Base-by-base conservation (phyloP, 2,113 vertebrate genomes). In the Tapirus terrestris region DNA sequence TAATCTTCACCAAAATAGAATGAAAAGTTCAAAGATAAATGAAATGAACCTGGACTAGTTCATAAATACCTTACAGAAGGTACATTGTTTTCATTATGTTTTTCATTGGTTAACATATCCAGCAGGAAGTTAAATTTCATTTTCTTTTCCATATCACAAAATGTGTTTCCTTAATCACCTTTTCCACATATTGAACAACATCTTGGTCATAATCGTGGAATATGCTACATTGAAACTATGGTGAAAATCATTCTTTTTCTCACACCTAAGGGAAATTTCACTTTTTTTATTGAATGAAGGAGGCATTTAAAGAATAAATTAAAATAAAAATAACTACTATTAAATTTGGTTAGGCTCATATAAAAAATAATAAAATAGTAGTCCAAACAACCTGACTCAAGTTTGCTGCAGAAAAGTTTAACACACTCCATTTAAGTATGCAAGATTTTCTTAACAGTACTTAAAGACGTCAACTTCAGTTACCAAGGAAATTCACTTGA, bases 241-340 rank as follows among this genome's bases (percentile, higher is more conserved):
- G 61, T 39, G 20, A 70, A 75, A 96, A 67, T 84, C 39, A 80
- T 73, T 61, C 20, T 72, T 93, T 79, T 73, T 60, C 14, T 68
- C 51, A 8, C 3, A 65, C 48, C 27, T 20, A 14, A 27, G 27
- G 43, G 76, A 97, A 96, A 73, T 90, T 83, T 76, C 13, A 80
- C 51, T 61, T 79, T 85, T 85, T 96, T 96, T 90, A 82, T 60
- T 92, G 67, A 43, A 61, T 75, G 29, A 96, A 83, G 39, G 68
- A 82, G 11, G 10, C 51, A 68, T 51, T 96, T 86, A 56, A 96
- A 96, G 45, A 58, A 86, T 81, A 77, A 86, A 73, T 96, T 73
- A 91, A 96, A 96, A 96, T 93, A 79, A 96, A 95, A 84, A 45
- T 81, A 89, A 81, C 65, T 48, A 16, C n/a, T 95, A 12, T 75